Conservation (phyloP, 2,113 vertebrate genomes). For the Vimba vimba region DNA sequence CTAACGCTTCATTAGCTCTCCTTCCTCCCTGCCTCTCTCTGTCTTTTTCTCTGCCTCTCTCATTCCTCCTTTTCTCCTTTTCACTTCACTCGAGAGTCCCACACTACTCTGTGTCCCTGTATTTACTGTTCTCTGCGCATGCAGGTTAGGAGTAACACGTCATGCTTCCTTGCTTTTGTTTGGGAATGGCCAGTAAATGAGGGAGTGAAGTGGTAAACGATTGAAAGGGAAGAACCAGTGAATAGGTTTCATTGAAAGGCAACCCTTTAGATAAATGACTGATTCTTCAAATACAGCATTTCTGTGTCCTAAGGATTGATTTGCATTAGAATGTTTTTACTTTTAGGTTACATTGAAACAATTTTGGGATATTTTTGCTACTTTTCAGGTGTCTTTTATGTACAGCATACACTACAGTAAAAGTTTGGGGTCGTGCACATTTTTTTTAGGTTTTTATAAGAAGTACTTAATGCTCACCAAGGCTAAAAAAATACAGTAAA, state of each 20-base stretch:
- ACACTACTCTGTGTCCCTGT: background rate
- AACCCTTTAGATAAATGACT: constrained; percentile 23
- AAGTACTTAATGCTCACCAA: too few relatives aligned
- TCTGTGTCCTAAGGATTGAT: background rate
- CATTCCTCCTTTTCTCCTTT: background rate
- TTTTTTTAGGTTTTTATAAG: too few relatives aligned
- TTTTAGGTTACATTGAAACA: too few relatives aligned
- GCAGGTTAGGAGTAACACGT: constrained; percentile 34
- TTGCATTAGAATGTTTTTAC: background rate
- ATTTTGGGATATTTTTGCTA: background rate
- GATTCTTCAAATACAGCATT: constrained; percentile 8
- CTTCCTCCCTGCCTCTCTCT: constrained; percentile 12
- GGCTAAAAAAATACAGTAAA: too few relatives aligned
- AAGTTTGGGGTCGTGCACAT: too few relatives aligned
- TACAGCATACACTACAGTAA: background rate
- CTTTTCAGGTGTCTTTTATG: background rate
- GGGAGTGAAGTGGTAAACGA: constrained; percentile 28
- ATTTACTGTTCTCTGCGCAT: constrained; percentile 24
- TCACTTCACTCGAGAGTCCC: constrained; percentile 25
- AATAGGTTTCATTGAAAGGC: constrained; percentile 24
- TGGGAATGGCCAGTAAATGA: constrained; percentile 39
- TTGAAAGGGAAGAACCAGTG: constrained; percentile 18
- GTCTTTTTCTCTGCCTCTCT: background rate
- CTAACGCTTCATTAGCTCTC: constrained; percentile 34
- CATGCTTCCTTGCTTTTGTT: constrained; percentile 51